Evolutionary conservation across 2,113 vertebrate species (phyloP), one percentile per base, ranked within the genome.

Genomic region (Rhinopomastus cyanomelas): DNA sequence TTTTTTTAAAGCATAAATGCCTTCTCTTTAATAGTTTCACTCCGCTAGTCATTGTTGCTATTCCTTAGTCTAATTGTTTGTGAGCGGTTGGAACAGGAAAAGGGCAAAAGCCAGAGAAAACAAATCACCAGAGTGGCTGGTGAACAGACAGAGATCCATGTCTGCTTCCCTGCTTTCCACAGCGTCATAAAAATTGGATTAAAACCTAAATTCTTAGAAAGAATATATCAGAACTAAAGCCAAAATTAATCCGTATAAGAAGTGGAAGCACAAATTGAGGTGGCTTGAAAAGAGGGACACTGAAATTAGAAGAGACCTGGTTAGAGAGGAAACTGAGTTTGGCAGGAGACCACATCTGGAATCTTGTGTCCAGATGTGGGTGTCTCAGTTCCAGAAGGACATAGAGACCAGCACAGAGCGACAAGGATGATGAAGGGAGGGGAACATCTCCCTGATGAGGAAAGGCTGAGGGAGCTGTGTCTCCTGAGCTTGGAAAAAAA

Each of bases 51-150:
- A n/a, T n/a, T 77, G 76, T 44, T 72, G 26, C 37, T 89, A 25
- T 69, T 68, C 81, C 49, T 72, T 87, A 55, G 32, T 56, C 64
- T 85, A 53, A n/a, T 90, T 90, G 44, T 81, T 88, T 81, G 27
- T 68, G 21, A 82, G 51, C 56, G 20, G 61, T 32, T 88, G 34
- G 46, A 89, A 75, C 29, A 81, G 86, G 66, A 92, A 90, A 68
- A 90, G 26, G 34, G 42, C 39, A 73, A 85, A 65, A 85, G 66
- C 46, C 87, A 92, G 64, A 69, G 67, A 92, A 87, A 92, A 81
- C 27, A 69, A 85, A 32, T 72, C 55, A 60, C 32, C n/a, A 46
- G 26, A 21, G 10, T 34, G 27, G 49, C 42, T 42, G 53, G 78
- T 73, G 75, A 94, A 42, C 55, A 76, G 36, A 25, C 32, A 89